phyloP scores from a whole-genome alignment of 2,113 vertebrate species.

The Gambusia affinis region DNA sequence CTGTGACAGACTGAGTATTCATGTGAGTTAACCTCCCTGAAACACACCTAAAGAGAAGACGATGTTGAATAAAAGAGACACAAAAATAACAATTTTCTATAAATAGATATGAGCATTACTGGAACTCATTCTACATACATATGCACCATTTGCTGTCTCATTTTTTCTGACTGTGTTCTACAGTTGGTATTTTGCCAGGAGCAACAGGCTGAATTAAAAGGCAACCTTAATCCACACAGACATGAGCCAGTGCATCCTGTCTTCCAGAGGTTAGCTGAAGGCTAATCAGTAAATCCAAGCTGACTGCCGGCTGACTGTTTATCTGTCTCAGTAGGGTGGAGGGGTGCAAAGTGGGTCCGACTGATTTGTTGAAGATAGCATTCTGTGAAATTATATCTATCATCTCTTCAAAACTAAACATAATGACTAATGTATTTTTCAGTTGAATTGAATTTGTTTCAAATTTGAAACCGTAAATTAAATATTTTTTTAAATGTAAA shows the following conservation, averaged over 20 bases:
- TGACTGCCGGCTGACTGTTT: slow-evolving; percentile 33
- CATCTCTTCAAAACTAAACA: neutral
- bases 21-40: neutral
- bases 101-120: slow-evolving; percentile 1
- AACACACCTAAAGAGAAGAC: neutral
- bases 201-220: slow-evolving; percentile 44
- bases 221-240: slow-evolving; percentile 48
- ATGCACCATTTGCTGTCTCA: neutral
- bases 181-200: slow-evolving; percentile 27
- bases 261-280: slow-evolving; percentile 60
- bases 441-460: too few species aligned
- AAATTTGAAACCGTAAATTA: too few species aligned
- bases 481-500: too few species aligned
- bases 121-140: slow-evolving; percentile 5
- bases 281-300: slow-evolving; percentile 62
- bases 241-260: slow-evolving; percentile 48
- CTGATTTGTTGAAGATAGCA: neutral
- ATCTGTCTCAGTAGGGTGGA: neutral
- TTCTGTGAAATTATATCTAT: neutral
- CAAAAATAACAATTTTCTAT: neutral
- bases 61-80: neutral
- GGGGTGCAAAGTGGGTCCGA: neutral
- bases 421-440: too few species aligned
- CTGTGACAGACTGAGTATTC: neutral
- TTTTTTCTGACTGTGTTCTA: neutral